phyloP scores from a whole-genome alignment of 2,113 vertebrate species.

The Taxidea taxus region DNA sequence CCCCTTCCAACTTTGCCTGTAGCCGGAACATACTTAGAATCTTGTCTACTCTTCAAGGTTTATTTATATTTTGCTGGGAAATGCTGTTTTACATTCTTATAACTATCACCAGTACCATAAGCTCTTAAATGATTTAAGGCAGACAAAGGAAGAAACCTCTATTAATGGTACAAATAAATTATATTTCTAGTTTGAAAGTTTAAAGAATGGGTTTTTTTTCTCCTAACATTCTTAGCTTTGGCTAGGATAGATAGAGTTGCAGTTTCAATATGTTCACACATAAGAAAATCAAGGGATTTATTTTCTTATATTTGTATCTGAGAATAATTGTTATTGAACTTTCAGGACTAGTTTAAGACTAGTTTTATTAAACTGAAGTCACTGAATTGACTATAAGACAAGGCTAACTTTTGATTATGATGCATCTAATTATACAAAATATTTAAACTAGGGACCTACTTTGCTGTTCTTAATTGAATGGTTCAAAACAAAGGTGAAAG shows the following conservation, averaged over 20 bases:
- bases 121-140: not conserved
- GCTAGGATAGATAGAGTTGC: not conserved
- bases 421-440: not conserved
- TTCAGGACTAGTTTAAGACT: not conserved
- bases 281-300: not conserved
- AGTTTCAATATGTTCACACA: not conserved
- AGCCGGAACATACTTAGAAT: not conserved
- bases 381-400: not conserved
- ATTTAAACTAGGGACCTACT: not conserved
- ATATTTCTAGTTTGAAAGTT: not conserved
- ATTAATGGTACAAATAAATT: not conserved
- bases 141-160: not conserved
- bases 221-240: not conserved
- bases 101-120: not conserved
- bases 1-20: not conserved
- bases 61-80: not conserved
- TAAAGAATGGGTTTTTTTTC: not conserved
- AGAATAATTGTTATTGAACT: not conserved
- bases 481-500: not conserved
- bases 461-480: not conserved
- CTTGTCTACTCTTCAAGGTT: not conserved
- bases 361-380: slow-evolving; percentile 7
- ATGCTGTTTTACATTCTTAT: not conserved
- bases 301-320: not conserved
- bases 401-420: not conserved